phyloP scores from a whole-genome alignment of 2,888 invertebrate genomes.

The Chaetoderma sp. region DNA sequence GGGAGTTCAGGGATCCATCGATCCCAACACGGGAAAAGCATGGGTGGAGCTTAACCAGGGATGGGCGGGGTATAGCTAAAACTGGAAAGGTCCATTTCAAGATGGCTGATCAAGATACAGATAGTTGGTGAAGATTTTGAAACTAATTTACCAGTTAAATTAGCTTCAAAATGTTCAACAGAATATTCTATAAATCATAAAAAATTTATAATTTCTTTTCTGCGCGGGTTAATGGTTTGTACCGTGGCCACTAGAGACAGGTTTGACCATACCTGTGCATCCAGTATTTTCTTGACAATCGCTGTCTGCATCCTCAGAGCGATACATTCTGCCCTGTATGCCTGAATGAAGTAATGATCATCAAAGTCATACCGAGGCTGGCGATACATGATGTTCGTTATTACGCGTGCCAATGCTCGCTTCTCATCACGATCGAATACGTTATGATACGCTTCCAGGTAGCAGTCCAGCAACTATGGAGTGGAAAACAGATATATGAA shows the following conservation, averaged over 20 bases:
- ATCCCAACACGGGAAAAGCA: too few species aligned
- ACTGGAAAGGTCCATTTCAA: too few species aligned
- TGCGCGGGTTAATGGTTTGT: too few species aligned
- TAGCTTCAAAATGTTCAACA: too few species aligned
- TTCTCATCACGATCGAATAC: conserved; percentile 66
- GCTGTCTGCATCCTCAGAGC: conserved; percentile 54
- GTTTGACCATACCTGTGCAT: conserved; percentile 57
- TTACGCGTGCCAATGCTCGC: conserved; percentile 60
- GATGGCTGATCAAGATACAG: too few species aligned
- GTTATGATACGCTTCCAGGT: conserved; percentile 68
- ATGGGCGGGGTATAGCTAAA: too few species aligned
- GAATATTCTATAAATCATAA: too few species aligned
- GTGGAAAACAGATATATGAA: background rate
- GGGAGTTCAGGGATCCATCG: too few species aligned
- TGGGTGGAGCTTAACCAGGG: too few species aligned
- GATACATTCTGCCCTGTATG: conserved; percentile 65
- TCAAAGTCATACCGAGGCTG: conserved; percentile 63
- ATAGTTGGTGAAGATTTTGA: too few species aligned
- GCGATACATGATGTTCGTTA: conserved; percentile 63
- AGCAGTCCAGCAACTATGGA: conserved; percentile 68
- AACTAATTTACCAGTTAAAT: background rate
- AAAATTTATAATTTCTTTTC: too few species aligned
- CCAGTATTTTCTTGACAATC: conserved; percentile 62
- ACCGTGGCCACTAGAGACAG: background rate
- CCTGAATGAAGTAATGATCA: conserved; percentile 60